Percentiles rank a stretch among this genome's conserved stretches.
Conservation (phyloP, 2,888 invertebrate genomes). For the Noctua comes region DNA sequence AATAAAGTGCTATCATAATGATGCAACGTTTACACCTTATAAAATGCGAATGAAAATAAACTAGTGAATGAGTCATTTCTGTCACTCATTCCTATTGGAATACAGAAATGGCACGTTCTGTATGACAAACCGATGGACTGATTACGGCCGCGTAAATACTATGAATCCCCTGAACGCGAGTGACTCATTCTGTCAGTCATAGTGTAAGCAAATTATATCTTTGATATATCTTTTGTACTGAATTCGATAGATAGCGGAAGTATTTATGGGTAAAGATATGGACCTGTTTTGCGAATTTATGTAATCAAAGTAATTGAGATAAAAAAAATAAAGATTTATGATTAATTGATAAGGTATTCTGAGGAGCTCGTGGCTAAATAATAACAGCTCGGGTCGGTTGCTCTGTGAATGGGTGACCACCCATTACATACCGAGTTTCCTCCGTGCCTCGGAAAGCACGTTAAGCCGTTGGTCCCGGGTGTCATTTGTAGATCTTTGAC, state of each 20-base stretch:
- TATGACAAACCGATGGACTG: conserved; percentile 59
- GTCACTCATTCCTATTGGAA: conserved; percentile 27
- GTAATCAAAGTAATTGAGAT: conserved; percentile 5
- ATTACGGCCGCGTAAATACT: conserved; percentile 54
- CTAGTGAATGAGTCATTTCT: conserved; percentile 40
- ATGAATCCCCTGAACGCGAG: conserved; percentile 40
- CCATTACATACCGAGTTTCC: too few relatives aligned
- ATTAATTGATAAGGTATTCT: too few relatives aligned
- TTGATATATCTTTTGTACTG: conserved; percentile 7
- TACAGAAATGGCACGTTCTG: conserved; percentile 49
- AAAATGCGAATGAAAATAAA: conserved; percentile 39
- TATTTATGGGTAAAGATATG: conserved; percentile 17
- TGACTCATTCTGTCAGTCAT: conserved; percentile 55
- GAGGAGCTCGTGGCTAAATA: too few relatives aligned
- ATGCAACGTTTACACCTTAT: conserved; percentile 10
- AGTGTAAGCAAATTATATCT: conserved; percentile 19
- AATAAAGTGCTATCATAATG: not conserved
- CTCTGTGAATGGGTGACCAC: too few relatives aligned
- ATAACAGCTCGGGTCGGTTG: too few relatives aligned
- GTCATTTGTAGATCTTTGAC: too few relatives aligned
- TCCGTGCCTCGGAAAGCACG: too few relatives aligned
- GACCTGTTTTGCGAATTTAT: conserved; percentile 12
- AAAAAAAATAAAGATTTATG: too few relatives aligned
- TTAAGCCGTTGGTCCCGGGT: too few relatives aligned
- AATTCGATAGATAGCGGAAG: conserved; percentile 17